These are phyloP conservation scores for Daphoenositta chrysoptera DNA, from an alignment of 2,113 vertebrate genomes.

Conservation along the genomic window DNA sequence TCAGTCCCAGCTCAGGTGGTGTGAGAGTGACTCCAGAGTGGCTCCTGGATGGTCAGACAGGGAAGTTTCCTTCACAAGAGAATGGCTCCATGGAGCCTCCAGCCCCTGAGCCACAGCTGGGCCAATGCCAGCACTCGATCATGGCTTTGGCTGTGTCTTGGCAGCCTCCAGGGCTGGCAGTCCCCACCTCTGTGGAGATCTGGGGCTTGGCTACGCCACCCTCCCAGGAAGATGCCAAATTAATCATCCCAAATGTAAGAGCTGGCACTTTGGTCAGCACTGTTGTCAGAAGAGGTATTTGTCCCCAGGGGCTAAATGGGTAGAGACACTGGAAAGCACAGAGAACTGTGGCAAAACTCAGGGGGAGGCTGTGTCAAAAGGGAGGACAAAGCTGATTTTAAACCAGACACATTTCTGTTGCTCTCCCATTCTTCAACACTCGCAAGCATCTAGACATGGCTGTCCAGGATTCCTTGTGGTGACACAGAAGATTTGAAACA, in stretches of 20 bases:
- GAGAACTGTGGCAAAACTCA: not conserved
- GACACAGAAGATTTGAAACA: not conserved
- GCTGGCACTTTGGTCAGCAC: not conserved
- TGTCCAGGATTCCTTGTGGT: not conserved
- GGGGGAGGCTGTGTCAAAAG: not conserved
- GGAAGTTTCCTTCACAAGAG: not conserved
- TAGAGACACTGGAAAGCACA: not conserved
- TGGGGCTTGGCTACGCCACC: not conserved
- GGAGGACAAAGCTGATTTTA: not conserved
- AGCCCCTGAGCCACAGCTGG: not conserved
- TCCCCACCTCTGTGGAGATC: not conserved
- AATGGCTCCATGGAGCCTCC: not conserved
- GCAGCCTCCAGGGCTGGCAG: not conserved
- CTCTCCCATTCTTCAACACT: not conserved
- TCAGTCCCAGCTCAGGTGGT: not conserved
- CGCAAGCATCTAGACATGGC: fast-evolving
- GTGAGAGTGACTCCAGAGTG: not conserved
- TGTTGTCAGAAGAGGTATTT: not conserved
- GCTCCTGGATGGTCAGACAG: not conserved
- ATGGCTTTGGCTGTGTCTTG: not conserved
- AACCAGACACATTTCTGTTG: not conserved
- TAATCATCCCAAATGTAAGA: not conserved
- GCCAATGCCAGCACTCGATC: not conserved
- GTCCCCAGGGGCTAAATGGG: not conserved
- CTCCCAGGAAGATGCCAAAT: not conserved